Conservation (phyloP, 2,797 vertebrate genomes). For the Sitta carolinensis region DNA sequence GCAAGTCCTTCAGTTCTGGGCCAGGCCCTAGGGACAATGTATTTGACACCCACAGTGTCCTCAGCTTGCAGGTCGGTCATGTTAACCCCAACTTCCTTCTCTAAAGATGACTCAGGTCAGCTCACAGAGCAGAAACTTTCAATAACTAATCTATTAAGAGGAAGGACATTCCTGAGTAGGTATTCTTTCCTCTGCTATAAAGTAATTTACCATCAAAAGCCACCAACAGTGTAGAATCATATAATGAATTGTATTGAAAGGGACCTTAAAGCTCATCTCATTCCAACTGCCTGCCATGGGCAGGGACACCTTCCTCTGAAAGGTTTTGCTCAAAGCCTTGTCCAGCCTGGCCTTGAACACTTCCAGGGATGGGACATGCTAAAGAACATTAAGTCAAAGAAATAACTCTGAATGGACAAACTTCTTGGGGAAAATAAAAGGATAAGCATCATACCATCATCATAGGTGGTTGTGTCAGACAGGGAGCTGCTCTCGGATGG, state of each 20-base stretch:
- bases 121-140: not conserved
- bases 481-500: conserved; percentile 91
- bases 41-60: not conserved
- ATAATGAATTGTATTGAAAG: not conserved
- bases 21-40: not conserved
- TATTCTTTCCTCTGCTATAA: not conserved
- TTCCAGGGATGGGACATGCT: not conserved
- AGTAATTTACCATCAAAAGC: not conserved
- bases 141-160: not conserved
- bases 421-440: not conserved
- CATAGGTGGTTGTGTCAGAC: conserved; percentile 89
- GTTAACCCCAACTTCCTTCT: not conserved
- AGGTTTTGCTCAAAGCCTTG: not conserved
- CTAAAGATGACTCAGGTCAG: not conserved
- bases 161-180: not conserved
- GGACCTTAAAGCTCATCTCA: not conserved
- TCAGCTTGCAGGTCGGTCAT: not conserved
- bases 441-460: conserved; percentile 83
- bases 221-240: not conserved
- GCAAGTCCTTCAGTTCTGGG: not conserved
- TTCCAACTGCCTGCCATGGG: not conserved
- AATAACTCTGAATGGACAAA: not conserved
- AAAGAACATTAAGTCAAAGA: not conserved
- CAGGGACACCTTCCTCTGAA: not conserved
- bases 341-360: not conserved